phyloP scores from a whole-genome alignment of 2,113 vertebrate genomes.

The Leptodactylus fuscus region DNA sequence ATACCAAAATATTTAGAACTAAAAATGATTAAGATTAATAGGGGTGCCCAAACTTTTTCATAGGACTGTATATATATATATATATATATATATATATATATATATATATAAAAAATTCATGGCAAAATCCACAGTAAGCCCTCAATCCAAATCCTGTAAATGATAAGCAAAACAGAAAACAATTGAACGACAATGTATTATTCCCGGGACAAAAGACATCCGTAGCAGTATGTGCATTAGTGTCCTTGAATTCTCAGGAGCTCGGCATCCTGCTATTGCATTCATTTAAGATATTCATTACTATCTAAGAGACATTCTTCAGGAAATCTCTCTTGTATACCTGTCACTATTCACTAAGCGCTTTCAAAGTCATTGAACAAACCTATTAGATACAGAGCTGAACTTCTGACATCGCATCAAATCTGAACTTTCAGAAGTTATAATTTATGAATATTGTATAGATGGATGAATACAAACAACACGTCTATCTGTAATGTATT shows the following conservation, averaged over 20 bases:
- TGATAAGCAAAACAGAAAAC: neutral
- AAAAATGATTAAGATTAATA: no score
- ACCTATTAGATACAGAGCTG: neutral
- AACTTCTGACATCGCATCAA: neutral
- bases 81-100: no score
- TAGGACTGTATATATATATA: no score
- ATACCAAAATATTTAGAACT: no score
- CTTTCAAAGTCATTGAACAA: neutral
- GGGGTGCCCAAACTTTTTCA: no score
- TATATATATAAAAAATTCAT: no score
- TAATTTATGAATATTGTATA: neutral
- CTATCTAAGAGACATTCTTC: neutral
- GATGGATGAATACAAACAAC: neutral
- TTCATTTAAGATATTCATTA: neutral
- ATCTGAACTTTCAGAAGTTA: neutral
- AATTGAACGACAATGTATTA: neutral
- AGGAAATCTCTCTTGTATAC: neutral
- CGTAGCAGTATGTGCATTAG: neutral
- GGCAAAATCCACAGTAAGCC: no score
- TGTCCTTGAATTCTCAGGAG: conserved; percentile 10
- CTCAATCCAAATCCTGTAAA: no score
- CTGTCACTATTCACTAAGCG: neutral
- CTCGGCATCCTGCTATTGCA: neutral
- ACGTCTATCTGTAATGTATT: neutral
- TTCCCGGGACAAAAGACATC: neutral